These are phyloP conservation scores for Nothura maculosa DNA, from an alignment of 2,797 vertebrate species.

Conservation along the genomic window DNA sequence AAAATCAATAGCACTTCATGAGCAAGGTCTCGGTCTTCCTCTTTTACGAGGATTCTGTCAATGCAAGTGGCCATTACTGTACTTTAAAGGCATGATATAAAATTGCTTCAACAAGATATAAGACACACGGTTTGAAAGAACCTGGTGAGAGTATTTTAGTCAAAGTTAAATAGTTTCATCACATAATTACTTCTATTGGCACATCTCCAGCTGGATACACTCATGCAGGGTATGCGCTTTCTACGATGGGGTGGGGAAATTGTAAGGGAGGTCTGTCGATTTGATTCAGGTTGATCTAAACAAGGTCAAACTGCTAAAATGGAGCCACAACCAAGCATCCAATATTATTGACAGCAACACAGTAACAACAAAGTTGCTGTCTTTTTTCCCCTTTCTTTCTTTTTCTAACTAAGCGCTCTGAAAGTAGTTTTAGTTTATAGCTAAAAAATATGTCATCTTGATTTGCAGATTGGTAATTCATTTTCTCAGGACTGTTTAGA, in stretches of 20 bases:
- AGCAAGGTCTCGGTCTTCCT: conserved; percentile 84
- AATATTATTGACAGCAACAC: conserved; percentile 59
- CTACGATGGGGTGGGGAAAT: conserved; percentile 62
- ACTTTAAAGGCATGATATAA: conserved; percentile 88
- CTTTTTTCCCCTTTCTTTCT: background rate
- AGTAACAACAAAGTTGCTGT: conserved; percentile 52
- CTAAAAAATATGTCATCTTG: conserved; percentile 75
- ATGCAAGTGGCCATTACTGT: conserved; percentile 88
- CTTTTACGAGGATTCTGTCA: conserved; percentile 88
- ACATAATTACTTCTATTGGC: conserved; percentile 86
- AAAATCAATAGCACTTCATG: conserved; percentile 89
- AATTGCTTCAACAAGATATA: conserved; percentile 87
- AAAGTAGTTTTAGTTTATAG: conserved; percentile 77
- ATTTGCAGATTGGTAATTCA: conserved; percentile 78
- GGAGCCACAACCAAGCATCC: conserved; percentile 65
- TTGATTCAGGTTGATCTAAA: conserved; percentile 70
- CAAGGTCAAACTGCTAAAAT: conserved; percentile 78
- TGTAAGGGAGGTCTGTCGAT: conserved; percentile 60
- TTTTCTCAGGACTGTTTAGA: conserved; percentile 82
- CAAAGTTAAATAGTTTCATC: conserved; percentile 88
- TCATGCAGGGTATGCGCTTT: conserved; percentile 62
- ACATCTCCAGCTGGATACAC: conserved; percentile 81
- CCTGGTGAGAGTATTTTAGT: conserved; percentile 88
- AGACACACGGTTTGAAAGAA: conserved; percentile 86
- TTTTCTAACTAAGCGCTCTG: conserved; percentile 64